These are phyloP conservation scores for Notarius lentiginosus DNA, from an alignment of 2,113 vertebrate genomes.

Conservation along the genomic window DNA sequence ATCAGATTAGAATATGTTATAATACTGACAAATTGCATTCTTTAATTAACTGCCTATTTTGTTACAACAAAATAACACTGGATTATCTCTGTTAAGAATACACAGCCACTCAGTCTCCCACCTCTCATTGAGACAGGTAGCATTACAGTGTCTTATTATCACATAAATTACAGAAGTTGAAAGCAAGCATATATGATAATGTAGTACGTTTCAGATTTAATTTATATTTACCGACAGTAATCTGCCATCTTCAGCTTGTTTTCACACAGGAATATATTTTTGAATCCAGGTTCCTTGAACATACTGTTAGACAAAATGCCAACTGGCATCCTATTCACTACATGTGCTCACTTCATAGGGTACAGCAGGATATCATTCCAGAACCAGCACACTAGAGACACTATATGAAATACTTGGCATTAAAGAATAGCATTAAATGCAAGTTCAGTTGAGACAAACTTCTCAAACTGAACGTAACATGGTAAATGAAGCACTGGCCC, in stretches of 20 bases:
- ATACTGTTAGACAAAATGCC: background rate
- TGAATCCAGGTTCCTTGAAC: background rate
- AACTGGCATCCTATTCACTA: background rate
- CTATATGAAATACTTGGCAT: background rate
- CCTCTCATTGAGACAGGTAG: background rate
- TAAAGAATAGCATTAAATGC: background rate
- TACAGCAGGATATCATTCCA: background rate
- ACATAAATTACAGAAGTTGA: background rate
- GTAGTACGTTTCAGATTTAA: background rate
- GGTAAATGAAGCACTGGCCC: background rate
- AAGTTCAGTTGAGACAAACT: background rate
- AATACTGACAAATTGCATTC: background rate
- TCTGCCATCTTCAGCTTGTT: background rate
- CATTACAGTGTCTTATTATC: too few species aligned
- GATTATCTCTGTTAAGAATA: background rate
- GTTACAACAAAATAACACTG: background rate
- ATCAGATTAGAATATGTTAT: constrained; percentile 5
- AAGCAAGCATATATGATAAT: background rate
- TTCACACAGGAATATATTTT: background rate
- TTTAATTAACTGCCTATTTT: background rate
- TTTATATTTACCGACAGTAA: background rate
- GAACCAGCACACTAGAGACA: background rate
- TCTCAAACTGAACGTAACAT: background rate
- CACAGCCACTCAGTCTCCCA: background rate
- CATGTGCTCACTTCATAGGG: background rate